Evolutionary conservation across 2,888 invertebrate genomes (phyloP).

Genomic region (Biston betularia): DNA sequence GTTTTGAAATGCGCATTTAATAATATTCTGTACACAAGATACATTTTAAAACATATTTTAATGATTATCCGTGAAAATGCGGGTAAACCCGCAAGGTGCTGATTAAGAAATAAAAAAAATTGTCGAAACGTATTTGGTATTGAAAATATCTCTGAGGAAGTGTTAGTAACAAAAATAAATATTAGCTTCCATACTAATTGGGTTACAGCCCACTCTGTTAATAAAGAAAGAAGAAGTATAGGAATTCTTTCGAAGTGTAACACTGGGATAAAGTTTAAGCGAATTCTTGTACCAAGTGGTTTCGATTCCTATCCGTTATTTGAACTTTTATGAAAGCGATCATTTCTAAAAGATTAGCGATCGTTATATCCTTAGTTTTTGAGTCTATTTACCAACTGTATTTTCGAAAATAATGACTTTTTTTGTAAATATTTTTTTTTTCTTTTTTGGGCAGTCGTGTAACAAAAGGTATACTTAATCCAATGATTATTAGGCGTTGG

Average conservation of each 20-base stretch:
- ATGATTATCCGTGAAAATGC: no score
- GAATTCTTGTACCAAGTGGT: conserved; percentile 40
- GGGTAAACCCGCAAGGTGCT: no score
- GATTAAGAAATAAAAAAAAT: no score
- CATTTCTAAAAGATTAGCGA: background rate
- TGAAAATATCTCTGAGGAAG: background rate
- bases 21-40: no score
- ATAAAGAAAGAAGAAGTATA: conserved; percentile 44
- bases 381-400: no score
- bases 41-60: no score
- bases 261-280: conserved; percentile 42
- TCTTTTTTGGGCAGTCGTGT: no score
- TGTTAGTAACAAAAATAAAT: background rate
- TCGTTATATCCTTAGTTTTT: background rate
- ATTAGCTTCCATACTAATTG: conserved; percentile 10
- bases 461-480: no score
- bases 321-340: conserved; percentile 14
- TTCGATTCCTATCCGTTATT: conserved; percentile 31
- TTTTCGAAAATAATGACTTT: no score
- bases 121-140: background rate
- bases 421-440: no score
- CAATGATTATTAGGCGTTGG: no score
- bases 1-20: no score
- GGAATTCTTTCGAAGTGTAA: conserved; percentile 40
- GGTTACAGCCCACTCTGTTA: conserved; percentile 38